Base-by-base conservation (phyloP, 2,113 vertebrate species). In the Lampris incognitus region DNA sequence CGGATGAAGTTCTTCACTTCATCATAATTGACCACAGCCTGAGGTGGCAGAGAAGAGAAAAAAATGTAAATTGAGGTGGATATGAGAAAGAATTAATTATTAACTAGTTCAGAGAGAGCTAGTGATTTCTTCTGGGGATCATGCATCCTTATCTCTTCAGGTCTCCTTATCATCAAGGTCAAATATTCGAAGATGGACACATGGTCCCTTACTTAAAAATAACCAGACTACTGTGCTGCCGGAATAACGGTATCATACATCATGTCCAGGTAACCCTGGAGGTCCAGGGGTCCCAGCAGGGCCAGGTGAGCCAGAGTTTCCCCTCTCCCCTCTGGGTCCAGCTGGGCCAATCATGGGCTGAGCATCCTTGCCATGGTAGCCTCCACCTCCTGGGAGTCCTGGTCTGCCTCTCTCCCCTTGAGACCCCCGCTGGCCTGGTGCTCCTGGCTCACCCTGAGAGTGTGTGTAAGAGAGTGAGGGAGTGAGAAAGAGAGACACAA, bases 1-100 rank as follows among this genome's bases (percentile, higher is more conserved):
- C 95, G 95, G 90, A 99, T 97, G 93, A 97, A 97, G 85, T 94
- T 92, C 91, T 94, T 97, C 93, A 99, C 93, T 78, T 99, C 97
- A 65, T 99, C 97, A 3, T 98, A 98, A 89, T 98, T 99, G 69
- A 99, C 94, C 50, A 97, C 96, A 61, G 94, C 96, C 97, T 99
- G 78, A 86, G 52, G 55, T 65, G 72, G 44, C 63, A 61, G 1
- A 75, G 13, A 76, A 48, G 62, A 54, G 72, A 0, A 40, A 39
- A 59, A 62, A 81, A 72, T 65, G 72, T 81, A 69, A 78, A 84
- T 84, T 61, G 85, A 69, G 36, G 66, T 6, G 66, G 73, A 81
- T 84, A 88, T 86, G 70, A 59, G 48, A 83, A 83, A 24, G 24
- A 72, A 74, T 78, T 11, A 13, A 83, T 89, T 82, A 85, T 88